phyloP scores from a whole-genome alignment of 2,888 invertebrate species.

The Stenodera caucasica region DNA sequence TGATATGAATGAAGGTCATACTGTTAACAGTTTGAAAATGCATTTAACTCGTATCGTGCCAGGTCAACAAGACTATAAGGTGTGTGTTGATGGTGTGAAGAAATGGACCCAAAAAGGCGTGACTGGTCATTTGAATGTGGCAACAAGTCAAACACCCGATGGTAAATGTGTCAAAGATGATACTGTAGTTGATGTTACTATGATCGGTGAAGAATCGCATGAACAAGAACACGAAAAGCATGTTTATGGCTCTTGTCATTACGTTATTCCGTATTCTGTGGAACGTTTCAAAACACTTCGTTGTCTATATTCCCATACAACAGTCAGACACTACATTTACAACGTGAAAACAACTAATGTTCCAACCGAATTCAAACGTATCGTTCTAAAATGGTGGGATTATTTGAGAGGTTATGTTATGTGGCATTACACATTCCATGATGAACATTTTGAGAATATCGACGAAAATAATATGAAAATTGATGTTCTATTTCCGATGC shows the following conservation, averaged over 20 bases:
- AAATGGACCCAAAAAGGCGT: constrained; percentile 44
- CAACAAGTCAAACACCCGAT: constrained; percentile 45
- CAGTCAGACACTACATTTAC: constrained; percentile 49
- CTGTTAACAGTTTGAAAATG: constrained; percentile 41
- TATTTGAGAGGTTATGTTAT: constrained; percentile 26
- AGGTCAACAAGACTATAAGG: constrained; percentile 47
- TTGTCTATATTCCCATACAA: constrained; percentile 42
- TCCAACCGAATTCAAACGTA: constrained; percentile 34
- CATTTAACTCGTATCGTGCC: constrained; percentile 45
- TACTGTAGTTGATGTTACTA: constrained; percentile 41
- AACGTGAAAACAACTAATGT: constrained; percentile 45
- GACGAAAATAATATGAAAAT: constrained; percentile 39
- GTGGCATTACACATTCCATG: constrained; percentile 17
- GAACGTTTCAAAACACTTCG: constrained; percentile 35
- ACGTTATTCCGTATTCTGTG: constrained; percentile 35
- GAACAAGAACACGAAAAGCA: constrained; percentile 46
- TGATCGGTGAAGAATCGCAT: constrained; percentile 46
- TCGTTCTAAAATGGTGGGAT: constrained; percentile 26
- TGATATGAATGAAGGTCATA: constrained; percentile 45
- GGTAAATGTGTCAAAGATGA: constrained; percentile 48
- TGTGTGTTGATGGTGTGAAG: constrained; percentile 51
- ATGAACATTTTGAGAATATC: constrained; percentile 31
- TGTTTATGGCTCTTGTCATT: constrained; percentile 35
- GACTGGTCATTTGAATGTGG: constrained; percentile 42
- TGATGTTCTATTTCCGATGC: constrained; percentile 38